phyloP scores from a whole-genome alignment of 2,113 vertebrate species.

The Erythrocercus mccallii region DNA sequence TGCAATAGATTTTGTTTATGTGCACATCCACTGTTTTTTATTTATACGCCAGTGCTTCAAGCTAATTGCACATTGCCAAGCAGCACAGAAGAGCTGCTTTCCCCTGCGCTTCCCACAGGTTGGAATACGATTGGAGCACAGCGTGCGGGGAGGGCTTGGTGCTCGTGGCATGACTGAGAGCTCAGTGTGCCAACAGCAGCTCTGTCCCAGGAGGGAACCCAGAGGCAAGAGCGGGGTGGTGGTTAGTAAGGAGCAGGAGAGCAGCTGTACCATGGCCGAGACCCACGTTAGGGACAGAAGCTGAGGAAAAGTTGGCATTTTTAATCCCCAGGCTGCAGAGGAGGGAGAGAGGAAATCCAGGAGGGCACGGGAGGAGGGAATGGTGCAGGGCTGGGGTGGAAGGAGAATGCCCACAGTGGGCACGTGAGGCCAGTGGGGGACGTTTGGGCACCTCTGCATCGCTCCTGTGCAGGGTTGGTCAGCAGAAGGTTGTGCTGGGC shows the following conservation, averaged over 20 bases:
- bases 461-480: rapidly evolving
- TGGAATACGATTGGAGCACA: rapidly evolving
- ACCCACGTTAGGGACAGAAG: not conserved
- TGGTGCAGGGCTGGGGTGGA: not conserved
- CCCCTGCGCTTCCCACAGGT: not conserved
- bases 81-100: not conserved
- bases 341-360: not conserved
- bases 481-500: not conserved
- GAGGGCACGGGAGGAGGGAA: not conserved
- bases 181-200: not conserved
- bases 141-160: rapidly evolving
- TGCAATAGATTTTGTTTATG: slow-evolving; percentile 52
- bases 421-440: not conserved
- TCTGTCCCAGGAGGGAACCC: not conserved
- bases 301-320: not conserved
- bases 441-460: not conserved
- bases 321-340: not conserved
- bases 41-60: not conserved
- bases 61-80: not conserved
- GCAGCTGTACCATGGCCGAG: not conserved
- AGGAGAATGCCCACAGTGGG: not conserved
- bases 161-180: not conserved
- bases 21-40: not conserved
- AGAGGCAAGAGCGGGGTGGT: not conserved
- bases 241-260: not conserved